A percentile compares a stretch with the other conserved stretches of the same genome.
Evolutionary conservation across 2,113 vertebrate species (phyloP).

Genomic region (Dolichotis patagonum): DNA sequence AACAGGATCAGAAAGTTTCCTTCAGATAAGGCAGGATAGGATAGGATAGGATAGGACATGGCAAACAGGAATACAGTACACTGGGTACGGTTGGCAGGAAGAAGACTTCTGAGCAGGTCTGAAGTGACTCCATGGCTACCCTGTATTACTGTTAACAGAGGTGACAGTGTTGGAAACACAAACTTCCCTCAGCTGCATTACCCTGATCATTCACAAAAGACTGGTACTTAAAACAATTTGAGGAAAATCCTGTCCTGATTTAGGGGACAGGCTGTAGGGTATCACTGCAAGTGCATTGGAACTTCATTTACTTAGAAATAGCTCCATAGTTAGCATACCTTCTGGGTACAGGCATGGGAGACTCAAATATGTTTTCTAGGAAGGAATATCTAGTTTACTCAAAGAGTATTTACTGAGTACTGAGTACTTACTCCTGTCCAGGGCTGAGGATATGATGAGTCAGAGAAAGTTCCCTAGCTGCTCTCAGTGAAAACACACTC

Average conservation of each 20-base stretch:
- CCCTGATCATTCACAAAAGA: not conserved
- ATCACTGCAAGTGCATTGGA: not conserved
- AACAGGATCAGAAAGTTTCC: not conserved
- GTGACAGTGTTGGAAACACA: not conserved
- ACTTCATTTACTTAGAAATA: slow-evolving; percentile 11
- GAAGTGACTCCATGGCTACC: not conserved
- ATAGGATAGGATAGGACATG: not conserved
- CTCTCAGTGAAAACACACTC: not conserved
- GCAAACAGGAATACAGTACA: not conserved
- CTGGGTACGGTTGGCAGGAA: not conserved
- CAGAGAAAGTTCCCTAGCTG: not conserved
- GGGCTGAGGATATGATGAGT: not conserved
- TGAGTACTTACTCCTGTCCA: not conserved
- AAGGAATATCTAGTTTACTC: slow-evolving; percentile 44
- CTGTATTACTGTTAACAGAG: not conserved
- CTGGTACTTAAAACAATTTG: not conserved
- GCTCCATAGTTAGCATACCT: not conserved
- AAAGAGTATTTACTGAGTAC: not conserved
- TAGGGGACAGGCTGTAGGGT: not conserved
- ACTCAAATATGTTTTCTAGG: slow-evolving; percentile 5
- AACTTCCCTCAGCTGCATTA: not conserved
- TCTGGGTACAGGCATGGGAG: not conserved
- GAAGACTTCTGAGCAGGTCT: not conserved
- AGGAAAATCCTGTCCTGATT: not conserved
- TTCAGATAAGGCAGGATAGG: not conserved